Conservation (phyloP, 2,113 vertebrate genomes). For the Tragelaphus scriptus region DNA sequence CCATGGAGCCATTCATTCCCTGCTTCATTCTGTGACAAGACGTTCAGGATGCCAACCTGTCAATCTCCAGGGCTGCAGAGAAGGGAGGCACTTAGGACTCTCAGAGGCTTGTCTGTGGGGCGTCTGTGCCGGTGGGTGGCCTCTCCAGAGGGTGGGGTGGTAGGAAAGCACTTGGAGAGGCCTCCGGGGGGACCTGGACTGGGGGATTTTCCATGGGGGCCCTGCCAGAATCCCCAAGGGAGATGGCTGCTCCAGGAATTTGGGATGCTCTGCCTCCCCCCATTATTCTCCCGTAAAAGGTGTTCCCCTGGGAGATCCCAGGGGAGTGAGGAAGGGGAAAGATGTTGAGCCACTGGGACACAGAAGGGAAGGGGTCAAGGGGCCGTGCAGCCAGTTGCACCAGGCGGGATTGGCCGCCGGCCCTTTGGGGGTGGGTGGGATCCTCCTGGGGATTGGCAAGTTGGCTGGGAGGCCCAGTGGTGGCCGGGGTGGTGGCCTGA, state of each 20-base stretch:
- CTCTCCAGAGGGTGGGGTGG: not conserved
- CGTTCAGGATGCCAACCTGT: not conserved
- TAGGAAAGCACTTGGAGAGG: not conserved
- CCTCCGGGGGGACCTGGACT: not conserved
- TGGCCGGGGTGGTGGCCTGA: not conserved
- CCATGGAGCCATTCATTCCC: not conserved
- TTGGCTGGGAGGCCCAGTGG: not conserved
- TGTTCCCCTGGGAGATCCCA: not conserved
- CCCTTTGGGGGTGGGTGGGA: not conserved
- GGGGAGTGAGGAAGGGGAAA: not conserved
- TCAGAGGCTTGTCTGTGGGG: not conserved
- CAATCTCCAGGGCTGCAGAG: not conserved
- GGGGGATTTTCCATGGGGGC: not conserved
- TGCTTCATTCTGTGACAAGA: not conserved
- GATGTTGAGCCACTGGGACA: conserved; percentile 12
- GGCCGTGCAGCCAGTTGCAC: not conserved
- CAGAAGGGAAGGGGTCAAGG: rapidly evolving
- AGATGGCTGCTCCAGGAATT: not conserved
- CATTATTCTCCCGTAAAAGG: not conserved
- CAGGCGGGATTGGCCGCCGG: rapidly evolving
- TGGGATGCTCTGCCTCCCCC: not conserved
- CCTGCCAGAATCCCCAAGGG: not conserved
- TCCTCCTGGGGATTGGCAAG: not conserved
- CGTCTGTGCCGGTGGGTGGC: not conserved
- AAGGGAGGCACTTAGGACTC: not conserved